Base-by-base conservation (phyloP, 2,113 vertebrate species). In the Cyprinodon tularosa region DNA sequence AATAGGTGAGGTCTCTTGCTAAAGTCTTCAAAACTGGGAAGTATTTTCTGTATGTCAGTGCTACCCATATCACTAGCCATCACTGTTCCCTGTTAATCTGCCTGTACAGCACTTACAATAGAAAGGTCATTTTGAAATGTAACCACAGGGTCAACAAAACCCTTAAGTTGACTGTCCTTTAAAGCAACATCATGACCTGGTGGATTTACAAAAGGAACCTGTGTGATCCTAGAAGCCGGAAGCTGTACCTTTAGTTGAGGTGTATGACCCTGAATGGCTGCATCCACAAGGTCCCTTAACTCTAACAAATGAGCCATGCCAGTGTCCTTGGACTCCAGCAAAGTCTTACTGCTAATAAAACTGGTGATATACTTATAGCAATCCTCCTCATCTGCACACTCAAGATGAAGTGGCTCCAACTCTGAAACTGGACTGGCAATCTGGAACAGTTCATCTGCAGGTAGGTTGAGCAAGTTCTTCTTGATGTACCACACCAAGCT, bases 401-500 rank as follows among this genome's bases (percentile, higher is more conserved):
- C 4, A 12, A 66, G 40, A 12, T 12, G 14, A 17, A 12, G 36
- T 7, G 13, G 38, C 4, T 67, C 66, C 66, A n/a, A 13, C 45
- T 48, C 3, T 15, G 29, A 48, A 22, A 29, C 29, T 29, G 29
- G 29, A 29, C 37, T 48, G 29, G 45, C 29, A 38, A 38, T n/a
- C 66, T 68, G 66, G 6, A 68, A 50, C 45, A 68, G 66, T 37
- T 68, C 13, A 20, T 38, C 44, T 15, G 66, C 45, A 68, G 44
- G 10, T 1, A 50, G 29, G 7, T 20, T 68, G 66, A 68, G 66
- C 29, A 50, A 29, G 44, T 15, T 15, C 7, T 68, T 68, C 14
- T 68, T 68, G 45, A 50, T 68, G 66, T 12, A 53, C 50, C 50
- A 53, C 50, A 53, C 50, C 50, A 53, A 53, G 50, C 50, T 53